Percentiles rank a stretch among this genome's conserved stretches.
Evolutionary conservation across 2,113 vertebrate species (phyloP).

Genomic region (Diadophis punctatus): DNA sequence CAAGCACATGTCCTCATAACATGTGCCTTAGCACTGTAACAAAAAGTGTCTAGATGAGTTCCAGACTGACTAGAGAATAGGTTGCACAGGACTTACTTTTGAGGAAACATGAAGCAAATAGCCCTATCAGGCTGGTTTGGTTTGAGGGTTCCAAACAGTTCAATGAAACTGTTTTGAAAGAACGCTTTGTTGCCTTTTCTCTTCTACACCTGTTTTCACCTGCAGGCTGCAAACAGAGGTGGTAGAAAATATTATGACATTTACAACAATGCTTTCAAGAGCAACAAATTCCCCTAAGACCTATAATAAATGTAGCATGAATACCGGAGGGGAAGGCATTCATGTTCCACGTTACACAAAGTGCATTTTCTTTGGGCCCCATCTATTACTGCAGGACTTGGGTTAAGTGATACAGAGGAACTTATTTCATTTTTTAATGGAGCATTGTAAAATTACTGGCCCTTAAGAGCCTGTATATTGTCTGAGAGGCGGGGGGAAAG

Average conservation of each 20-base stretch:
- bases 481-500: constrained; percentile 40
- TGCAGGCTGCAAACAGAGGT: constrained; percentile 29
- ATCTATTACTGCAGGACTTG: constrained; percentile 30
- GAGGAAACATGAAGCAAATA: background rate
- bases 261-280: constrained; percentile 59
- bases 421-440: constrained; percentile 55
- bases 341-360: constrained; percentile 35
- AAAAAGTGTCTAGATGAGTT: background rate
- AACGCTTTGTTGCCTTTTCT: constrained; percentile 39
- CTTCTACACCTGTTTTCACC: constrained; percentile 26
- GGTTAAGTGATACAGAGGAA: constrained; percentile 58
- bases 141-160: background rate
- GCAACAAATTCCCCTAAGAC: constrained; percentile 46
- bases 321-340: constrained; percentile 53
- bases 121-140: background rate
- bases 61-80: background rate
- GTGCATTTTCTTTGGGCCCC: background rate
- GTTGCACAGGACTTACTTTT: background rate
- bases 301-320: constrained; percentile 49
- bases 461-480: constrained; percentile 60
- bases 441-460: constrained; percentile 57
- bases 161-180: constrained; percentile 25
- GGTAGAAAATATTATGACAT: constrained; percentile 55
- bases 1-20: background rate
- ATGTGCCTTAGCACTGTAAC: background rate